These are phyloP conservation scores for Euplagia quadripunctaria DNA, from an alignment of 2,888 invertebrate genomes.

Conservation along the genomic window DNA sequence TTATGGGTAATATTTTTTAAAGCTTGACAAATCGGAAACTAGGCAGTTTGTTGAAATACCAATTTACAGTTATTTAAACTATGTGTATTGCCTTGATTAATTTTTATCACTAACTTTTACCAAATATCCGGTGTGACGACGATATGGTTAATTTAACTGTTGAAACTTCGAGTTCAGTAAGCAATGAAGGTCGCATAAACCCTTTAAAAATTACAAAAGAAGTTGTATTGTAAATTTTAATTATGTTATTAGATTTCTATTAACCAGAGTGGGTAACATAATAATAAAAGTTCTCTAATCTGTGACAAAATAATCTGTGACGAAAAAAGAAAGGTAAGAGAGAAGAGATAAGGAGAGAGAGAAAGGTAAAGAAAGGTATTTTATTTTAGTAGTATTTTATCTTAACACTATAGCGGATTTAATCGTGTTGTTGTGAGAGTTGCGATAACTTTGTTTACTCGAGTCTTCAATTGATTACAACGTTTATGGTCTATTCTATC, in stretches of 20 bases:
- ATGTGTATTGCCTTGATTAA: constrained; percentile 12
- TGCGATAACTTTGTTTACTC: not conserved
- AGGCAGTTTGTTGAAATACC: not conserved
- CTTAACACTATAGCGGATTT: not conserved
- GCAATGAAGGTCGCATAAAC: constrained; percentile 5
- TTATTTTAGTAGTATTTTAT: not conserved
- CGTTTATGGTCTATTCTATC: too few species aligned
- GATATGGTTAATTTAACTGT: not conserved
- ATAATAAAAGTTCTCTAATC: not conserved
- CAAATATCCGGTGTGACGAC: not conserved
- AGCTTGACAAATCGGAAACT: constrained; percentile 11
- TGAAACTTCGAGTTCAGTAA: not conserved
- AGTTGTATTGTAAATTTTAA: not conserved
- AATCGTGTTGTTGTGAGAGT: not conserved
- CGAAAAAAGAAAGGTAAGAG: too few species aligned
- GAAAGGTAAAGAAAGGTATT: too few species aligned
- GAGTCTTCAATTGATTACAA: not conserved
- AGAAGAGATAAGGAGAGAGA: too few species aligned
- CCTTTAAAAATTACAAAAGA: not conserved
- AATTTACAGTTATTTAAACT: constrained; percentile 1
- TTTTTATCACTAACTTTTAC: not conserved
- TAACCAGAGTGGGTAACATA: not conserved
- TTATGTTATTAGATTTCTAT: not conserved
- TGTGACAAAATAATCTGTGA: too few species aligned
- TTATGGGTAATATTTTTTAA: constrained; percentile 17